Conservation (phyloP, 2,113 vertebrate genomes). For the Sminthopsis crassicaudata region DNA sequence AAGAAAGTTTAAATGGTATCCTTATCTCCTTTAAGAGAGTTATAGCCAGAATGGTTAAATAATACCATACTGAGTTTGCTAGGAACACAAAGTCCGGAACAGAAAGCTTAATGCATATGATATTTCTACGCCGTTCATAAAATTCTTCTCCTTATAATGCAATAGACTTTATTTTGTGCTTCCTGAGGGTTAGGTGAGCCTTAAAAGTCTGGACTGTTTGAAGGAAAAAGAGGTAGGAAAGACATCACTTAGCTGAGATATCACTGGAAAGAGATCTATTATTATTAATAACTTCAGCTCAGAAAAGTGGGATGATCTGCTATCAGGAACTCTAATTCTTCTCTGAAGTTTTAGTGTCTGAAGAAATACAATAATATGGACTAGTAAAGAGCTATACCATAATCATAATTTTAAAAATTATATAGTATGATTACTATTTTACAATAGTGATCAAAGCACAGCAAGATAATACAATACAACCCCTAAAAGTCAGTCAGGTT, state of each 20-base stretch:
- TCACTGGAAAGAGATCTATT: neutral
- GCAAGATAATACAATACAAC: neutral
- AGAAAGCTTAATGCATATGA: neutral
- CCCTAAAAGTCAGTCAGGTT: neutral
- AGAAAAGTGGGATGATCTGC: neutral
- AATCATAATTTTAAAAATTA: neutral
- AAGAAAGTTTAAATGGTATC: neutral
- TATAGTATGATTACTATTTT: neutral
- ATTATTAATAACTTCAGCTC: neutral
- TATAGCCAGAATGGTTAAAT: neutral
- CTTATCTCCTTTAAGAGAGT: neutral
- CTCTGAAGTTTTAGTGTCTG: neutral
- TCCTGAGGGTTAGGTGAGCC: neutral
- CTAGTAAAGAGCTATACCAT: neutral
- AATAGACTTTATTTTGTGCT: neutral
- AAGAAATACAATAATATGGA: neutral
- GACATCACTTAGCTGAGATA: neutral
- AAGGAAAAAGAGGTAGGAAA: neutral
- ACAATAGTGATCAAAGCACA: neutral
- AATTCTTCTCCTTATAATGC: neutral
- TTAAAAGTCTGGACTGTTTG: neutral
- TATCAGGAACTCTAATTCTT: neutral
- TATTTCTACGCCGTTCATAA: neutral
- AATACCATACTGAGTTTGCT: neutral
- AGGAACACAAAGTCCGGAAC: neutral